These are phyloP conservation scores for Gila orcuttii DNA, from an alignment of 2,113 vertebrate species.

Conservation along the genomic window DNA sequence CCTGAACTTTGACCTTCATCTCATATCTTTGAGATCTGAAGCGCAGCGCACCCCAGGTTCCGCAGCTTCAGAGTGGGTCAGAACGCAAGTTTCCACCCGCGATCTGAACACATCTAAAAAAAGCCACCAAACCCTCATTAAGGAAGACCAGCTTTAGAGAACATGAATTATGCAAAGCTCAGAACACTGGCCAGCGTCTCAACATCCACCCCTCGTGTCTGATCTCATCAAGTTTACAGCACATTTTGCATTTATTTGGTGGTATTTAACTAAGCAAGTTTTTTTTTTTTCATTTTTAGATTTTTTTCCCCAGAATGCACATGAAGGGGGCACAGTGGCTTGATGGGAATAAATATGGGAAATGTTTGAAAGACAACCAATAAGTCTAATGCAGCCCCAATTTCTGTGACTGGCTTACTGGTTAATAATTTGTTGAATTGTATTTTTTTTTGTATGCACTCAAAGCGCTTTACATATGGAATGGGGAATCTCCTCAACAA, in stretches of 20 bases:
- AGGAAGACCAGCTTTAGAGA: constrained; percentile 70
- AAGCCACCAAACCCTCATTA: constrained; percentile 80
- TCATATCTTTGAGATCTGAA: constrained; percentile 20
- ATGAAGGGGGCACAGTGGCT: constrained; percentile 71
- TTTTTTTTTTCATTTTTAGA: constrained; percentile 1
- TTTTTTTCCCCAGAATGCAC: constrained; percentile 65
- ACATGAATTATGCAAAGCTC: constrained; percentile 81
- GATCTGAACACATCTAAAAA: constrained; percentile 68
- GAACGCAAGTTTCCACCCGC: constrained; percentile 64
- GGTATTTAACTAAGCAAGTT: constrained; percentile 70
- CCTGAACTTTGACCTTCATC: not conserved
- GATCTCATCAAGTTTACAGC: constrained; percentile 79
- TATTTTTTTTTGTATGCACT: no score
- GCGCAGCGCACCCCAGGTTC: constrained; percentile 50
- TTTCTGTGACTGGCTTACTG: constrained; percentile 70
- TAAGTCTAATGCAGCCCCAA: constrained; percentile 72
- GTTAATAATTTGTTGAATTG: constrained; percentile 34
- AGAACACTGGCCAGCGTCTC: constrained; percentile 79
- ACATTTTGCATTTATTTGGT: constrained; percentile 75
- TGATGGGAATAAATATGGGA: constrained; percentile 78
- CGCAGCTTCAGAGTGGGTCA: constrained; percentile 64
- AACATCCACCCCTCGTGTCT: constrained; percentile 76
- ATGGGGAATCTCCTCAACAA: no score
- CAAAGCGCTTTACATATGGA: no score
- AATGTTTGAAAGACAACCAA: constrained; percentile 80